phyloP scores from a whole-genome alignment of 1,140 invertebrate species.

The Plutomurus gul region DNA sequence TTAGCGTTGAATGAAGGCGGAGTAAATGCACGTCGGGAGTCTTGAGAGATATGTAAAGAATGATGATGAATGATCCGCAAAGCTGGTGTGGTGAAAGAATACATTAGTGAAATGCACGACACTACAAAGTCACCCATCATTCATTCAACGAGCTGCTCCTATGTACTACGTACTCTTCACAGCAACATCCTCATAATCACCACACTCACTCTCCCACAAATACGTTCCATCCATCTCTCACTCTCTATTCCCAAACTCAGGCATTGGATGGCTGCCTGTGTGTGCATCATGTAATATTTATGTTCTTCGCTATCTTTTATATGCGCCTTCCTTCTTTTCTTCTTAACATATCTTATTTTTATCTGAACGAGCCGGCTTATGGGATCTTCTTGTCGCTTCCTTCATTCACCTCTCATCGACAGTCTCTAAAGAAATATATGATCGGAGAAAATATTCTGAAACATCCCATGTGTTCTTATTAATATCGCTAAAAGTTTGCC shows the following conservation, averaged over 20 bases:
- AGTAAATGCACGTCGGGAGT: background rate
- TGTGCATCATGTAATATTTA: background rate
- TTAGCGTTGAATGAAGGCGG: background rate
- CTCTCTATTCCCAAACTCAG: background rate
- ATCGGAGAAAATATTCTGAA: too few relatives aligned
- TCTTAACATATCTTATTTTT: too few relatives aligned
- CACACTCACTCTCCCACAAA: background rate
- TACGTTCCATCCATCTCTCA: background rate
- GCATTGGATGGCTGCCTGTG: background rate
- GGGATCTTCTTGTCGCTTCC: too few relatives aligned
- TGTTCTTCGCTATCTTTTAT: too few relatives aligned
- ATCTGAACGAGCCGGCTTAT: too few relatives aligned
- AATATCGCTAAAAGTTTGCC: too few relatives aligned
- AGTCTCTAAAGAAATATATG: too few relatives aligned
- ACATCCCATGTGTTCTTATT: too few relatives aligned
- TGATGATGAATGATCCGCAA: constrained; percentile 18
- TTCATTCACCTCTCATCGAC: too few relatives aligned
- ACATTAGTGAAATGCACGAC: background rate
- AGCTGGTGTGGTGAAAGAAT: constrained; percentile 9
- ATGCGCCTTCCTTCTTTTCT: too few relatives aligned
- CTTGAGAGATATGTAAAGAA: constrained; percentile 19
- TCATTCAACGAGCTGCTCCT: background rate
- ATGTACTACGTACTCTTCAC: too few relatives aligned
- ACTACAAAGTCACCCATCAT: background rate
- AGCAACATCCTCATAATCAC: background rate